These are phyloP conservation scores for Charina bottae DNA, from an alignment of 2,113 vertebrate species.

Conservation along the genomic window DNA sequence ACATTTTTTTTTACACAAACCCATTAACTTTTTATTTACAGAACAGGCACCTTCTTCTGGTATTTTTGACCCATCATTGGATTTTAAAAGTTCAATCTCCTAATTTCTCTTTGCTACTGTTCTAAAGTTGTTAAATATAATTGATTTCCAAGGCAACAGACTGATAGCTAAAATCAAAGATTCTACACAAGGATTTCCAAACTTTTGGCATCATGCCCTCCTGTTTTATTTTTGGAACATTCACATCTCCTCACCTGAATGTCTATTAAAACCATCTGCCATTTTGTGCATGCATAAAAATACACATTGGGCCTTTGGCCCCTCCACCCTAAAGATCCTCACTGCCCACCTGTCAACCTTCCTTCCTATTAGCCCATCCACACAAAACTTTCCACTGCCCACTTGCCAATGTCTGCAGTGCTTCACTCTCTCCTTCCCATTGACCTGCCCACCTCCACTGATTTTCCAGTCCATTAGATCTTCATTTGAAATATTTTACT, in stretches of 20 bases:
- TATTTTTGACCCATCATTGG: background rate
- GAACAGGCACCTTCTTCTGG: background rate
- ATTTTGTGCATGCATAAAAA: background rate
- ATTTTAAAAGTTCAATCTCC: background rate
- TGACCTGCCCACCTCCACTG: background rate
- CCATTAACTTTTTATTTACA: background rate
- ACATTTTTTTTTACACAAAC: background rate
- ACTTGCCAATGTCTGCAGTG: background rate
- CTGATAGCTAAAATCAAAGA: slow-evolving; percentile 2
- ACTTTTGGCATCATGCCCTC: background rate
- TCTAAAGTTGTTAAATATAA: background rate
- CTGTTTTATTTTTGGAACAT: background rate
- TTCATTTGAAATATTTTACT: background rate
- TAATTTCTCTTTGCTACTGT: background rate
- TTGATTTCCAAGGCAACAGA: slow-evolving; percentile 21
- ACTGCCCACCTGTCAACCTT: background rate
- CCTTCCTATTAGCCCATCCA: background rate
- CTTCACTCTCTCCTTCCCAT: background rate
- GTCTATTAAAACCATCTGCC: background rate
- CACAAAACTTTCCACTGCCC: background rate
- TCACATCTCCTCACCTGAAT: background rate
- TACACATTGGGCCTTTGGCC: background rate
- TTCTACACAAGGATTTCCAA: background rate
- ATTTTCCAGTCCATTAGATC: background rate
- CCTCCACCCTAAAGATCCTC: background rate